Base-by-base conservation (phyloP, 2,113 vertebrate species). In the Anarhynchus alexandrinus region DNA sequence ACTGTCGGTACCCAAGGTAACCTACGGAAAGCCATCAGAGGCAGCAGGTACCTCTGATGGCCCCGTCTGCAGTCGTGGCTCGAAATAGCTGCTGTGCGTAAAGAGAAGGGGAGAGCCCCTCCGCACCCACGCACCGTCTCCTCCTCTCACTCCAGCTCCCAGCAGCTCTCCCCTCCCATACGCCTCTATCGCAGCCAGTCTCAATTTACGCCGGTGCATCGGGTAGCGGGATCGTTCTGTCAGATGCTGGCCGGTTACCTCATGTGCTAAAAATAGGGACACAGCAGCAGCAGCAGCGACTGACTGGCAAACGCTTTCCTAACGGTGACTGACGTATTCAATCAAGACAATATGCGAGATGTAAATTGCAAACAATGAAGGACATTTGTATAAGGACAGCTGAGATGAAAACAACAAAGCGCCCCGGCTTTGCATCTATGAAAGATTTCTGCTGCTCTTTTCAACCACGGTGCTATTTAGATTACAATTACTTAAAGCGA, bases 251-350 rank as follows among this genome's bases (percentile, higher is more conserved):
- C 59, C 91, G 57, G 59, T 94, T 91, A 91, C 88, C 64, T 90
- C 82, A 78, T 43, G 55, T 34, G 61, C 95, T 95, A 96, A 97
- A 95, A 96, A 88, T 32, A 97, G 95, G 81, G 70, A 13, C 15
- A 51, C 3, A 49, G 22, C 49, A 49, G 49, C 49, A 49, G 49
- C 47, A 42, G 51, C 65, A 78, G 81, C 0, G 4, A 32, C 51
- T 26, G 69, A 72, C 40, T 32, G 77, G 93, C 40, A 94, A 92
- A 73, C 0, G 13, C 82, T 61, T 82, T 65, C 73, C 65, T 78
- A 91, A 86, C 23, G 86, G 81, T 78, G 92, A 88, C 83, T 84
- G 90, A 81, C 30, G 3, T 52, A 52, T 36, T 86, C 88, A 27
- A 52, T 52, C 86, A 77, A 77, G 94, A 88, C 61, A 93, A 91